Evolutionary conservation across 2,888 invertebrate genomes (phyloP).

Genomic region (Eupithecia subumbrata): DNA sequence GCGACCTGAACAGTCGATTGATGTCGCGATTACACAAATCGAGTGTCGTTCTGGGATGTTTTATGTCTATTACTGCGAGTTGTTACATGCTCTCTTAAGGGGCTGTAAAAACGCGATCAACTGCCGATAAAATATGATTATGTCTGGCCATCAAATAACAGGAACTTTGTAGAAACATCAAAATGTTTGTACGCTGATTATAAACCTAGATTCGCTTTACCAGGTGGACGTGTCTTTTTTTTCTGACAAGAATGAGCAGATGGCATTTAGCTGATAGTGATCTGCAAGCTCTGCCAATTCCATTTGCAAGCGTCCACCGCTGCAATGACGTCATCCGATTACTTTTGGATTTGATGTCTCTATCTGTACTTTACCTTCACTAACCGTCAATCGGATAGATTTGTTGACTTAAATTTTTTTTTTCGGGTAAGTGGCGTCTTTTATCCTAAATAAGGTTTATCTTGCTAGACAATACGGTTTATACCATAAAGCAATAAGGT

Average conservation of each 20-base stretch:
- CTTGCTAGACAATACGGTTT: too few species aligned
- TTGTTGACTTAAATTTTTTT: not conserved
- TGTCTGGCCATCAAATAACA: slow-evolving; percentile 23
- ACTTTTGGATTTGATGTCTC: slow-evolving; percentile 13
- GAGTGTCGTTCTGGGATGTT: slow-evolving; percentile 59
- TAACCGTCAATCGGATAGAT: not conserved
- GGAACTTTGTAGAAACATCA: slow-evolving; percentile 8
- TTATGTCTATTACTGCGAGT: slow-evolving; percentile 57
- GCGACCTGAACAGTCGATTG: slow-evolving; percentile 63
- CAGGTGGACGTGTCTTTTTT: slow-evolving; percentile 29
- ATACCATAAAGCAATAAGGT: too few species aligned
- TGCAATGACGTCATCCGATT: slow-evolving; percentile 12
- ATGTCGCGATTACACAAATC: slow-evolving; percentile 65
- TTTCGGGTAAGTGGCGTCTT: not conserved
- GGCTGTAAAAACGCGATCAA: slow-evolving; percentile 36
- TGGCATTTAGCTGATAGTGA: slow-evolving; percentile 32
- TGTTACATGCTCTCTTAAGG: slow-evolving; percentile 43
- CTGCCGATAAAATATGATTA: slow-evolving; percentile 38
- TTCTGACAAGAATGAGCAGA: slow-evolving; percentile 29
- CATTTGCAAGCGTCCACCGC: slow-evolving; percentile 31
- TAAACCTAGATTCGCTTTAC: slow-evolving; percentile 8
- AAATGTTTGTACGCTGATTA: slow-evolving; percentile 4
- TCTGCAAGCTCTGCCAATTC: slow-evolving; percentile 37
- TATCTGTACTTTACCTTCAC: not conserved
- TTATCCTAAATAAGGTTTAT: too few species aligned